Evolutionary conservation across 2,113 vertebrate species (phyloP), one percentile per base, ranked within the genome.

Genomic region (Podiceps cristatus): DNA sequence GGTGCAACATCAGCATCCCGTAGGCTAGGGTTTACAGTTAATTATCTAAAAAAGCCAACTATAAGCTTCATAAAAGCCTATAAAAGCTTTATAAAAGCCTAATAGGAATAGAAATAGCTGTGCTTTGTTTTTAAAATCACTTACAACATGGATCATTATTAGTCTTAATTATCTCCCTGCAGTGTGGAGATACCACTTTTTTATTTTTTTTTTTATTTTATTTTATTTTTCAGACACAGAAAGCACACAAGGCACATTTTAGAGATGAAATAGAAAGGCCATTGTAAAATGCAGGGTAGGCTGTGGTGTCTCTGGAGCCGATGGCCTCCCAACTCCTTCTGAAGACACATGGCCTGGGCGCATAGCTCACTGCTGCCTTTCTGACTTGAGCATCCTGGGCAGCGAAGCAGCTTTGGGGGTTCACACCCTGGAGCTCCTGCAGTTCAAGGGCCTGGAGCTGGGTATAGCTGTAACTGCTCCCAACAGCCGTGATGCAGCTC

Each of bases 31-130:
- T 74, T 60, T 72, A 14, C 27, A 56, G 78, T 90, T 92, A 92
- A 95, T 96, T 56, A 83, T 16, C 71, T 42, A 40, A 79, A 93
- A 92, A 86, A 88, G 8, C 18, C 88, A 86, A 81, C 72, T 89
- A 8, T 77, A 84, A 94, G 55, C 76, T 74, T 93, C 63, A 77
- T 86, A 90, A 95, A 96, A 94, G 78, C 53, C 75, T 35, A 79
- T 92, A 93, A 96, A 96, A 74, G 72, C 80, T 86, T 87, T 95
- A 85, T 67, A 96, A 96, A 96, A 92, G 74, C 77, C 86, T 86
- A 89, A 88, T 77, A 92, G 72, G 87, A 93, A 86, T n/a, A 91
- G 50, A 86, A 94, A 94, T 85, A 53, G 85, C 74, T 93, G 91
- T 59, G 40, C 76, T 91, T 95, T 91, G 81, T 84, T 96, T 97